These are phyloP conservation scores for Himalopsyche anomala DNA, from an alignment of 2,888 invertebrate genomes.

Conservation along the genomic window DNA sequence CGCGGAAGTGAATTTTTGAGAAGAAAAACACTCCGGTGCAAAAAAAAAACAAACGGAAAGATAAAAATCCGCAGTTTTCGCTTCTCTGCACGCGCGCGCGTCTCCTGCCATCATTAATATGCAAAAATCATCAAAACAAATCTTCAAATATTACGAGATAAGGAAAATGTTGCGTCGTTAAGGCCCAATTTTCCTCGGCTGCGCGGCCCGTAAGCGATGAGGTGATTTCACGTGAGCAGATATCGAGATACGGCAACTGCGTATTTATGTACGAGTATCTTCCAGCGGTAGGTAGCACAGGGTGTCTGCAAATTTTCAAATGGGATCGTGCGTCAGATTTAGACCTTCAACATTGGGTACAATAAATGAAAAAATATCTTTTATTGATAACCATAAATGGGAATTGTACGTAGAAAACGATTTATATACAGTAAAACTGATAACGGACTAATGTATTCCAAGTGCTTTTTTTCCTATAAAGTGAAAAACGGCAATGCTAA, in stretches of 20 bases:
- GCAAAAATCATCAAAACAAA: conserved; percentile 45
- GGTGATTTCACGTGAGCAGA: conserved; percentile 46
- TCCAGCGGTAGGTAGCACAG: neutral
- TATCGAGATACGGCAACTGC: conserved; percentile 34
- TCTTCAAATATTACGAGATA: conserved; percentile 46
- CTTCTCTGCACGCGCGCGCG: conserved; percentile 25
- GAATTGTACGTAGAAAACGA: no score
- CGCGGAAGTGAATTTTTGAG: conserved; percentile 8
- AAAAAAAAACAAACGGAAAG: neutral
- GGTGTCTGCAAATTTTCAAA: neutral
- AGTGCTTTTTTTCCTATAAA: no score
- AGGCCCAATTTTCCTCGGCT: conserved; percentile 40
- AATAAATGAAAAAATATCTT: no score
- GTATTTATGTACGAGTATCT: conserved; percentile 9
- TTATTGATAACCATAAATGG: no score
- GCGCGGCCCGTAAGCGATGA: conserved; percentile 40
- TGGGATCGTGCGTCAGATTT: neutral
- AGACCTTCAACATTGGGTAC: neutral
- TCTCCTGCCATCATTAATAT: conserved; percentile 44
- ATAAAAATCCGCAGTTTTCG: conserved; percentile 19
- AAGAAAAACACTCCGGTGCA: conserved; percentile 1
- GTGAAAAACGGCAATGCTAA: no score
- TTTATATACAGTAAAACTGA: no score
- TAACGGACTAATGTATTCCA: no score
- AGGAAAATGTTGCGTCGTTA: conserved; percentile 43